These are phyloP conservation scores for Troides helena DNA, from an alignment of 2,888 invertebrate genomes.

Conservation along the genomic window DNA sequence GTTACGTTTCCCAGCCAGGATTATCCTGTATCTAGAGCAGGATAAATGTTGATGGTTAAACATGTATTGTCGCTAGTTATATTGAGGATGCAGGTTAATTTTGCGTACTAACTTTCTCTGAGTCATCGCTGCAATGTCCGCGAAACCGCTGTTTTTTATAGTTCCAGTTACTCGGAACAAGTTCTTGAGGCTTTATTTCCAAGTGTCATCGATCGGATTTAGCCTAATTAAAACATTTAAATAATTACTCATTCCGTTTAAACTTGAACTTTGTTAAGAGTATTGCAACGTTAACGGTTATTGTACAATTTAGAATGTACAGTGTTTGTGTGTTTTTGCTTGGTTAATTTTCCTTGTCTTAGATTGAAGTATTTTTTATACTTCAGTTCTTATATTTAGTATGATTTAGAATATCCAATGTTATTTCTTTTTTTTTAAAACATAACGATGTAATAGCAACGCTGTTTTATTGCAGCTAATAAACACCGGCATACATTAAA, in stretches of 20 bases:
- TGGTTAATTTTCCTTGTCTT: no score
- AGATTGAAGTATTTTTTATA: background rate
- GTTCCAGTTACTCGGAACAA: conserved; percentile 8
- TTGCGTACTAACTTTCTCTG: conserved; percentile 9
- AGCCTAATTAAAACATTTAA: conserved; percentile 1
- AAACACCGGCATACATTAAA: background rate
- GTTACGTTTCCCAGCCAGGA: no score
- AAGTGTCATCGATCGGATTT: background rate
- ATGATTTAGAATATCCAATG: background rate
- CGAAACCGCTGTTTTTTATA: conserved; percentile 20
- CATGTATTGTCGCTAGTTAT: conserved; percentile 19
- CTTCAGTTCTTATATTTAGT: background rate
- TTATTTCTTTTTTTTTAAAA: background rate
- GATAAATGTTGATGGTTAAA: conserved; percentile 14
- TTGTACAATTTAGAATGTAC: background rate
- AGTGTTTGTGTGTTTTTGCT: no score
- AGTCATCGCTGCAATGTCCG: conserved; percentile 32
- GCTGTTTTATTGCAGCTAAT: background rate
- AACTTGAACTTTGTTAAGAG: background rate
- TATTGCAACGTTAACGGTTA: background rate
- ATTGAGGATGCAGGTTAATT: conserved; percentile 3
- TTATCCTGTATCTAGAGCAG: background rate
- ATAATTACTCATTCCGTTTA: background rate
- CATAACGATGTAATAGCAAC: background rate
- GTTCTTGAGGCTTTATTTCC: background rate